These are phyloP conservation scores for Calcarius lapponicus DNA, from an alignment of 2,797 vertebrate species.

Conservation along the genomic window DNA sequence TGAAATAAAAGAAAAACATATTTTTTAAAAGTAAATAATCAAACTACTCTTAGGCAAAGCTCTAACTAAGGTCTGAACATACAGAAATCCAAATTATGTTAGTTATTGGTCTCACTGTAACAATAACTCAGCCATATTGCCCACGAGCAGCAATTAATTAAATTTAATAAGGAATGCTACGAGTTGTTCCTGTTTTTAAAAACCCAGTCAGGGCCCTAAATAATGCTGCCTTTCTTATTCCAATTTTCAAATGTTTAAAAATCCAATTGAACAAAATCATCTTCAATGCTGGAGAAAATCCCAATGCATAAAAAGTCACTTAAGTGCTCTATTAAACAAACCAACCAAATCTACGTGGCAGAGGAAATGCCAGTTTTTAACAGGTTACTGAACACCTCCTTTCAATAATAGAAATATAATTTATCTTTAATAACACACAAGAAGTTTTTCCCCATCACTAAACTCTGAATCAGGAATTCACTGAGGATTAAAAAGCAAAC, in stretches of 20 bases:
- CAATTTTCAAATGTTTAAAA: conserved; percentile 30
- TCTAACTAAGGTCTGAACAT: background rate
- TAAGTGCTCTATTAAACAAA: conserved; percentile 21
- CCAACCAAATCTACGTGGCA: background rate
- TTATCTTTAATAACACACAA: background rate
- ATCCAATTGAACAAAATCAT: conserved; percentile 17
- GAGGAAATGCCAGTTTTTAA: conserved; percentile 5
- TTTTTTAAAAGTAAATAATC: background rate
- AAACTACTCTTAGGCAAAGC: background rate
- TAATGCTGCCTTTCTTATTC: conserved; percentile 36
- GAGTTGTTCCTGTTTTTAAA: conserved; percentile 25
- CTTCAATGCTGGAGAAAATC: conserved; percentile 1
- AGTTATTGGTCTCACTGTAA: conserved; percentile 43
- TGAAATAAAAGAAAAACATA: background rate
- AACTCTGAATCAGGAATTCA: background rate
- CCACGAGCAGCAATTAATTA: conserved; percentile 49
- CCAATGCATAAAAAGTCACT: conserved; percentile 19
- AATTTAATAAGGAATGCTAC: conserved; percentile 32
- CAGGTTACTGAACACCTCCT: background rate
- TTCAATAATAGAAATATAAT: background rate
- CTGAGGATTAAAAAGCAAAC: conserved; percentile 2
- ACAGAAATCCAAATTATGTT: background rate
- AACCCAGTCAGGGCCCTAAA: conserved; percentile 7
- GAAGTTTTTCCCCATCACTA: background rate
- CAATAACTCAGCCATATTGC: conserved; percentile 33